phyloP scores from a whole-genome alignment of 1,140 invertebrate genomes.

The Calosoma granatense region DNA sequence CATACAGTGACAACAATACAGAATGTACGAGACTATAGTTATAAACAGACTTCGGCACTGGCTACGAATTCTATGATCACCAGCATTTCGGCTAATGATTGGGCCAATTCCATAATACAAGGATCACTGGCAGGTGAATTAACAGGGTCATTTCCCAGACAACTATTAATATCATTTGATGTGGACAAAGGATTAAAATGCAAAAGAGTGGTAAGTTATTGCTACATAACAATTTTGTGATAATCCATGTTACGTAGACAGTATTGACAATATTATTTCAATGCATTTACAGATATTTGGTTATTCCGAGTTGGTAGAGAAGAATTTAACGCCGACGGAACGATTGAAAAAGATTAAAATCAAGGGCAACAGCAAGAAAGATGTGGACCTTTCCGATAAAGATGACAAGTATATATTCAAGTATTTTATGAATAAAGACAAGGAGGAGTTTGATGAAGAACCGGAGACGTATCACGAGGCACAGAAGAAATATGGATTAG shows the following conservation, averaged over 20 bases:
- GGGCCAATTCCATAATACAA: background rate
- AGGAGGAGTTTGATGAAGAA: background rate
- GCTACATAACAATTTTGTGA: too few species aligned
- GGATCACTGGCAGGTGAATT: background rate
- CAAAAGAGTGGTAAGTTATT: background rate
- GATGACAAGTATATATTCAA: background rate
- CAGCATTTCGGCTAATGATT: background rate
- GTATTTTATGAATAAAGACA: background rate
- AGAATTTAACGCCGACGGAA: background rate
- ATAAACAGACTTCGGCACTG: background rate
- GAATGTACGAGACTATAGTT: background rate
- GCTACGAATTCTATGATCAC: background rate
- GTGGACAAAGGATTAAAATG: background rate
- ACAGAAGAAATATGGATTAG: background rate
- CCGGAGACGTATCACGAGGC: background rate
- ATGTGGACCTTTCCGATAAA: background rate
- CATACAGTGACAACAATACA: background rate
- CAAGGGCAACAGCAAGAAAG: background rate
- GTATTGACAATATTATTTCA: too few species aligned
- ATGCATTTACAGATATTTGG: background rate
- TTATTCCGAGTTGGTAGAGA: background rate
- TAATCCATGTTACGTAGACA: too few species aligned
- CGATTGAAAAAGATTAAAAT: background rate
- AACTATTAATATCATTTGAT: background rate
- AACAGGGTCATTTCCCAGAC: background rate